phyloP scores from a whole-genome alignment of 1,140 invertebrate species.

The Saxidomus purpurata region DNA sequence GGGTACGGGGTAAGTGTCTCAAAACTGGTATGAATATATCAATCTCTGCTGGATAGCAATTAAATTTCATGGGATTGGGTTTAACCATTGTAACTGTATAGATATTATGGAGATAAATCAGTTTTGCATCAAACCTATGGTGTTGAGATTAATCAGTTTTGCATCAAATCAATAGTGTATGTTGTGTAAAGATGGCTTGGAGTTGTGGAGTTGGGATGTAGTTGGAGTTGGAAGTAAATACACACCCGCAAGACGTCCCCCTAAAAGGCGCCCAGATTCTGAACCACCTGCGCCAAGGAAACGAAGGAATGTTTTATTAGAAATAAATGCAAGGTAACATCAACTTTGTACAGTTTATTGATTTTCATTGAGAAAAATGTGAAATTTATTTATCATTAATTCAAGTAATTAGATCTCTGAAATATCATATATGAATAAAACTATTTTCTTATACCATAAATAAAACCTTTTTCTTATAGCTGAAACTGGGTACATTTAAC shows the following conservation, averaged over 20 bases:
- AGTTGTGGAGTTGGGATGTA: too few species aligned
- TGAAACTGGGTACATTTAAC: too few species aligned
- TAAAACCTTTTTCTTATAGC: background rate
- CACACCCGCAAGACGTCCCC: background rate
- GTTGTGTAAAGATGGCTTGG: too few species aligned
- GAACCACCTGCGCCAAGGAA: background rate
- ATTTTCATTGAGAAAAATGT: background rate
- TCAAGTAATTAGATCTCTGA: background rate
- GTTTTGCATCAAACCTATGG: too few species aligned
- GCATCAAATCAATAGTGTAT: too few species aligned
- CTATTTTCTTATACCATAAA: background rate
- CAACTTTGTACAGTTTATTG: background rate
- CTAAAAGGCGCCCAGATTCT: background rate
- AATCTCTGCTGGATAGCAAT: too few species aligned
- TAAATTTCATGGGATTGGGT: too few species aligned
- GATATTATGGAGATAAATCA: too few species aligned
- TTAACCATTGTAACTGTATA: too few species aligned
- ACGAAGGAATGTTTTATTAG: background rate
- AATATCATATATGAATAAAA: background rate
- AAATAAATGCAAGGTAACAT: background rate
- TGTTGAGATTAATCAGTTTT: too few species aligned
- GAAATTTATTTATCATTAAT: background rate
- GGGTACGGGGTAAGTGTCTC: too few species aligned
- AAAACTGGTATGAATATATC: too few species aligned
- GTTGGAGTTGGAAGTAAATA: background rate